Percentiles rank a stretch among this genome's conserved stretches.
Evolutionary conservation across 2,797 vertebrate species (phyloP).

Genomic region (Epinephelus malabaricus): DNA sequence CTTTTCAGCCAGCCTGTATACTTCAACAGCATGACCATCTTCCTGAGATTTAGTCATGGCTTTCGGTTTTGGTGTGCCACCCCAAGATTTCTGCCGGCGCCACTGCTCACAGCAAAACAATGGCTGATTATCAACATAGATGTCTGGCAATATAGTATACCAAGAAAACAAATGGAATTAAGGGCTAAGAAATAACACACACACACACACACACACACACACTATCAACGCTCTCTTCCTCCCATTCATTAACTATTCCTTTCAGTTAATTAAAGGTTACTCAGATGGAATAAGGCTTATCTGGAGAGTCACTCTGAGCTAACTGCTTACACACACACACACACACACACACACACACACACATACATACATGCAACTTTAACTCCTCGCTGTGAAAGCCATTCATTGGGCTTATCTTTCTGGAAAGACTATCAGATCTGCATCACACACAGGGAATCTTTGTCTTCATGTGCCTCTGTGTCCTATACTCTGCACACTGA

Average conservation of each 20-base stretch:
- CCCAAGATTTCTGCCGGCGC: no score
- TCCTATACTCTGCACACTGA: conserved; percentile 41
- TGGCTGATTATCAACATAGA: neutral
- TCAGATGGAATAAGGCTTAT: conserved; percentile 75
- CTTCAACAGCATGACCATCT: no score
- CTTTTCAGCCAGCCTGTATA: no score
- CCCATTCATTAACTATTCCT: conserved; percentile 65
- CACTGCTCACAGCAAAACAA: neutral
- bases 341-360: conserved; percentile 18
- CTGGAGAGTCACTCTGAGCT: conserved; percentile 60
- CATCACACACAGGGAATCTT: conserved; percentile 61
- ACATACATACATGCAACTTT: conserved; percentile 2
- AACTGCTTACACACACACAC: conserved; percentile 33
- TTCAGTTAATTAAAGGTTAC: conserved; percentile 74
- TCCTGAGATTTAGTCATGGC: no score
- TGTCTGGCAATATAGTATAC: neutral
- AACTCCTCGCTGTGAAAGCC: conserved; percentile 50
- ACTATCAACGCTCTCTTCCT: conserved; percentile 49
- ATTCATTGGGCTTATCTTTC: conserved; percentile 69
- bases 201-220: conserved; percentile 86
- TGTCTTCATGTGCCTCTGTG: conserved; percentile 49
- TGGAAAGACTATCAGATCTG: conserved; percentile 66
- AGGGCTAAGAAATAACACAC: neutral
- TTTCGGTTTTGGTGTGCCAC: no score
- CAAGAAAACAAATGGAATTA: conserved; percentile 24